A percentile compares a stretch with the other conserved stretches of the same genome.
Conservation (phyloP, 2,113 vertebrate species). For the Mustela lutreola region DNA sequence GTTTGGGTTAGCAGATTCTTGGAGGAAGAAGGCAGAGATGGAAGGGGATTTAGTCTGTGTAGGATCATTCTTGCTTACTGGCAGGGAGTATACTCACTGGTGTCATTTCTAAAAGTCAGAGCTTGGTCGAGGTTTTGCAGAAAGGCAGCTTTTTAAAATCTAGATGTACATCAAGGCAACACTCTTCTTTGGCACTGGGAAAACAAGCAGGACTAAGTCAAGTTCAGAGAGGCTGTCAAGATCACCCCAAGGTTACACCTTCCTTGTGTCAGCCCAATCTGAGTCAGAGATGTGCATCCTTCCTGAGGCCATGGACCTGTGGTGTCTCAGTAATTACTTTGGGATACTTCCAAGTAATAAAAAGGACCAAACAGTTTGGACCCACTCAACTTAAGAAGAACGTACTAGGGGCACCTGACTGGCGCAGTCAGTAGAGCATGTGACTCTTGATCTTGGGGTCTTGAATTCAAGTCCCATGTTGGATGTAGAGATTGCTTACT, state of each 20-base stretch:
- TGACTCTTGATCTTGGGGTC: not conserved
- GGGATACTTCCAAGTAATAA: not conserved
- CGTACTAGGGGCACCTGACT: accelerated
- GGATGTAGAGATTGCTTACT: not conserved
- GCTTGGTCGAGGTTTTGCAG: not conserved
- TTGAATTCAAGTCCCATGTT: not conserved
- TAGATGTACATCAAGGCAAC: not conserved
- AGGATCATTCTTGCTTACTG: accelerated
- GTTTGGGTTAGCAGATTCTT: not conserved
- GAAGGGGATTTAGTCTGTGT: no score
- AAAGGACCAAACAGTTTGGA: not conserved
- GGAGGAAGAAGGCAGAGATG: not conserved
- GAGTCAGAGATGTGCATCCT: accelerated
- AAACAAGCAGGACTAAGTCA: not conserved
- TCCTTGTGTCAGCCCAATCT: accelerated
- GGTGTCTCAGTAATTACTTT: not conserved
- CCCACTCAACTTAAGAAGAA: not conserved
- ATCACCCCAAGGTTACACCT: not conserved
- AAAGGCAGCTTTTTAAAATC: not conserved
- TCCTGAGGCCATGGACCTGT: accelerated
- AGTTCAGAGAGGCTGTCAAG: not conserved
- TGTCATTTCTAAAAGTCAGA: not conserved
- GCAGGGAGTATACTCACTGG: accelerated
- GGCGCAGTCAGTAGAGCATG: no score
- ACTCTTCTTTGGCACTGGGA: not conserved